Evolutionary conservation across 2,888 invertebrate genomes (phyloP).

Genomic region (Alviniconcha strummeri): DNA sequence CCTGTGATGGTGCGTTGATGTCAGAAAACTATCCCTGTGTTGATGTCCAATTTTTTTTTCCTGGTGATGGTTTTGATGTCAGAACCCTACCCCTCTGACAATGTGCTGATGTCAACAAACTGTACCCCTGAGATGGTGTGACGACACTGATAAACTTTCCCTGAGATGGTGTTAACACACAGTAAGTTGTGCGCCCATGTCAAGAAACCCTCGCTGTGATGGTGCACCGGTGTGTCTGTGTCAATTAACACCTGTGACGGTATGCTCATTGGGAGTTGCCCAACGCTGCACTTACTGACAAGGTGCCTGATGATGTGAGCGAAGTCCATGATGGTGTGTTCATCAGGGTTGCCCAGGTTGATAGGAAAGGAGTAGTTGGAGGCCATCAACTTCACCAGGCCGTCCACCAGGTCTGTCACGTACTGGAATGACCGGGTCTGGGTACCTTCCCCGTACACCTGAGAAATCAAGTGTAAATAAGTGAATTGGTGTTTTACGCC

Average conservation of each 20-base stretch:
- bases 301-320: conserved; percentile 75
- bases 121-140: too few species aligned
- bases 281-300: conserved; percentile 74
- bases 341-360: conserved; percentile 98
- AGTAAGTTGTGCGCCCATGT: too few species aligned
- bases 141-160: too few species aligned
- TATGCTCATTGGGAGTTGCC: neutral
- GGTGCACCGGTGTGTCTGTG: too few species aligned
- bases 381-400: conserved; percentile 92
- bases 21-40: too few species aligned
- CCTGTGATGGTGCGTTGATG: neutral
- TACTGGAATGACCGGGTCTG: conserved; percentile 97
- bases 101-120: too few species aligned
- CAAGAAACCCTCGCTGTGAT: too few species aligned
- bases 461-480: conserved; percentile 9
- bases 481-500: too few species aligned
- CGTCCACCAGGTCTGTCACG: conserved; percentile 96
- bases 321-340: conserved; percentile 91
- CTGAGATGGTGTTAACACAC: too few species aligned
- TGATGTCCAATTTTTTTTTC: too few species aligned
- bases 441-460: conserved; percentile 77
- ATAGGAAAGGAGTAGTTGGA: conserved; percentile 94
- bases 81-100: neutral
- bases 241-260: neutral
- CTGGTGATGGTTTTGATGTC: too few species aligned